Base-by-base conservation (phyloP, 2,888 invertebrate genomes). In the Xanthia icteritia region DNA sequence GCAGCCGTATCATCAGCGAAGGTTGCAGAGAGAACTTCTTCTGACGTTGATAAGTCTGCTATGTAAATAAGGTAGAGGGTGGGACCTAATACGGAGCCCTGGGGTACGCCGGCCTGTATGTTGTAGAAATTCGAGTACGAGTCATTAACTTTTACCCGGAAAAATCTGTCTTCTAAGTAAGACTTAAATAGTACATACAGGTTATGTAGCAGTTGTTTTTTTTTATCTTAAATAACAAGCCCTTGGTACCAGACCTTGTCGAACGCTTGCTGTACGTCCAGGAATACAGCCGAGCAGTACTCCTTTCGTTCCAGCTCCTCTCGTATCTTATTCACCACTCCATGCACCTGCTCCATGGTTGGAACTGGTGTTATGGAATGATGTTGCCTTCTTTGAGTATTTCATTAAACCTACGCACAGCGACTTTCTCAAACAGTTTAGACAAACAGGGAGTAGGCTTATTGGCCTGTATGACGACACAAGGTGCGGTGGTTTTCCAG, bases 191-290 rank as follows among this genome's bases (percentile, higher is more conserved):
- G 20, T 31, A 45, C 13, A 5, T 42, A 39, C 39, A 45, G 20
- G 13, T 45, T 66, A 45, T 20, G 65, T 27, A 13, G 27, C n/a
- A n/a, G 64, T n/a, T 17, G 61, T 31, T 61, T 31, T 31, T 60
- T 61, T 31, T 60, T 5, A n/a, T 31, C 20, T 61, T 60, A 27
- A 27, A 8, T 31, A 31, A 20, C 11, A 60, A 17, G 11, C 23
- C 31, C 31, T n/a, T 31, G 61, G 31, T 60, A 20, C 17, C 31
- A 60, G 31, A 61, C 51, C 23, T 54, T 23, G 23, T 23, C 51
- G 9, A 36, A 36, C 3, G 61, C 61, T 20, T 61, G 61, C 42
- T 65, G 65, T 65, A 65, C n/a, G n/a, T 67, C 48, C 8, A 66
- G 23, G 23, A 67, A 9, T 15, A n/a, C 36, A n/a, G 51, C 36